These are phyloP conservation scores for Lanistes nyassanus DNA, from an alignment of 1,140 invertebrate genomes.

Conservation along the genomic window DNA sequence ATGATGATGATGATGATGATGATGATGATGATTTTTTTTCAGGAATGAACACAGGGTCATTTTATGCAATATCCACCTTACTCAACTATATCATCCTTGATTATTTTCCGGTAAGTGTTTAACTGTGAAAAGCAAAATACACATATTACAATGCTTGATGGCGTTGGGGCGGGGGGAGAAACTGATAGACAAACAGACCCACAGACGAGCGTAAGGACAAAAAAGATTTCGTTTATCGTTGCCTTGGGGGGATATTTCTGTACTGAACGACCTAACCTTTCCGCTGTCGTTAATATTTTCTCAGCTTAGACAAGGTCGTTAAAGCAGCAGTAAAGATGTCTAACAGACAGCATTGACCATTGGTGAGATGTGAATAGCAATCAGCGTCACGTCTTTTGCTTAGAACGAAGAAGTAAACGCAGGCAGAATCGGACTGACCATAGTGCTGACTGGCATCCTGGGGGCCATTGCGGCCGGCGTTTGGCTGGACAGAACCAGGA, in stretches of 20 bases:
- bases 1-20: not conserved
- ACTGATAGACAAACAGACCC: no score
- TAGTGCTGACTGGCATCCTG: constrained; percentile 88
- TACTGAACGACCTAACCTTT: no score
- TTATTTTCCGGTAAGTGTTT: constrained; percentile 78
- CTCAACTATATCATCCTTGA: constrained; percentile 86
- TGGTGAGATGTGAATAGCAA: no score
- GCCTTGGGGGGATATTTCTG: no score
- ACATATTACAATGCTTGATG: not conserved
- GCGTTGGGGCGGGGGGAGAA: not conserved
- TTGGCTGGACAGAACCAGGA: constrained; percentile 77
- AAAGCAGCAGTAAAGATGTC: no score
- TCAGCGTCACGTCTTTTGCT: not conserved
- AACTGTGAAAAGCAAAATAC: not conserved
- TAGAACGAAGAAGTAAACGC: constrained; percentile 67
- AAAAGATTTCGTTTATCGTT: no score
- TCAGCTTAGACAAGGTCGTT: no score
- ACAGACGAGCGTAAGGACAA: no score
- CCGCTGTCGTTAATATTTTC: no score
- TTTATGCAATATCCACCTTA: constrained; percentile 93
- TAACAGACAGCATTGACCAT: no score
- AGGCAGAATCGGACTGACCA: constrained; percentile 87
- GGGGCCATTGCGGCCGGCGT: constrained; percentile 90
- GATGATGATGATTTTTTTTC: constrained; percentile 26
- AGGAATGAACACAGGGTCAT: constrained; percentile 89